A percentile compares a stretch with the other conserved stretches of the same genome.
These are phyloP conservation scores for Drosophila percnosoma DNA, from an alignment of 2,888 invertebrate species.

Conservation along the genomic window DNA sequence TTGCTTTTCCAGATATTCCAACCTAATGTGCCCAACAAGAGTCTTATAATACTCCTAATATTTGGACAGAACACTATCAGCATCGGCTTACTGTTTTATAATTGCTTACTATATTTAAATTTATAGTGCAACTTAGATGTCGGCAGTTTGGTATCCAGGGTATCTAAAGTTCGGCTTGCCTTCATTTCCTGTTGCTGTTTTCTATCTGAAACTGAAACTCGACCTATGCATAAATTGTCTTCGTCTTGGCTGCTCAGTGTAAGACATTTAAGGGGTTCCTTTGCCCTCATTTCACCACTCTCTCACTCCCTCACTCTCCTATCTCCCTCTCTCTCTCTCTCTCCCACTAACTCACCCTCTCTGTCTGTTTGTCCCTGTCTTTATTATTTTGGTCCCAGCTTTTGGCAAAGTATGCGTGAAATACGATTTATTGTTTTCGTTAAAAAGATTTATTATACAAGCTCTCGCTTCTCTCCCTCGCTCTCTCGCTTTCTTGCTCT, in stretches of 20 bases:
- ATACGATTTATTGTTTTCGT: conserved; percentile 79
- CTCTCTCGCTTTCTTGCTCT: neutral
- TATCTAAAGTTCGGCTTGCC: neutral
- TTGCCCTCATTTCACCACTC: conserved; percentile 23
- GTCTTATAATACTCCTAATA: neutral
- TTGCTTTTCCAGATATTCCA: neutral
- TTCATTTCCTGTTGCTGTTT: neutral
- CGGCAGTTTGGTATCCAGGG: neutral
- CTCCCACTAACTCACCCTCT: conserved; percentile 2
- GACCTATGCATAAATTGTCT: conserved; percentile 73
- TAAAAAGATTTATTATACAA: conserved; percentile 75
- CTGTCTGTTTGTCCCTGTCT: conserved; percentile 31
- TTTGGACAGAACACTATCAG: neutral
- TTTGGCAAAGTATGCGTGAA: conserved; percentile 73
- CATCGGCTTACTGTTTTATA: neutral
- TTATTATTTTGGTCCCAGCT: conserved; percentile 58
- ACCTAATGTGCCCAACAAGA: rapidly evolving
- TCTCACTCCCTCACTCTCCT: neutral
- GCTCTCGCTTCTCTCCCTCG: conserved; percentile 25
- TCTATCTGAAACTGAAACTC: conserved; percentile 51
- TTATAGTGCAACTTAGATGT: rapidly evolving
- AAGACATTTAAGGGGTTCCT: conserved; percentile 52
- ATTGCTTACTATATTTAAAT: neutral
- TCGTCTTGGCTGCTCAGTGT: conserved; percentile 10
- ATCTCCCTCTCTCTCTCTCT: neutral